Conservation (phyloP, 2,797 vertebrate genomes). For the Botia almorhae region DNA sequence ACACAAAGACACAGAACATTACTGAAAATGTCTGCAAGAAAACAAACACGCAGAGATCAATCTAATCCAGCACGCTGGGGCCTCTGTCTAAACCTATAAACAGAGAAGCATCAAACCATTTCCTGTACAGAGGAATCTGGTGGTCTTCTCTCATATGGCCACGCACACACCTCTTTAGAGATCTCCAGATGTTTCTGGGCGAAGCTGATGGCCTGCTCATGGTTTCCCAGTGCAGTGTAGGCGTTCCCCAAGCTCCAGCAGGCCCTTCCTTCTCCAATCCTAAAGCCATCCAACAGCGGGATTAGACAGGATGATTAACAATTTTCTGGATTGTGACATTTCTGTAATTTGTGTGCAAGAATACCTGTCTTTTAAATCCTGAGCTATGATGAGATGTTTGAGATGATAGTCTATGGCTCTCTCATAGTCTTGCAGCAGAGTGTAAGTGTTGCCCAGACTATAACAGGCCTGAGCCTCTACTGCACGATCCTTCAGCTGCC, state of each 20-base stretch:
- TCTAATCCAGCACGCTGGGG: not conserved
- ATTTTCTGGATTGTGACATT: too few relatives aligned
- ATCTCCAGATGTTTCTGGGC: constrained; percentile 96
- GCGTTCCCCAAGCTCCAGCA: constrained; percentile 98
- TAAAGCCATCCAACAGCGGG: constrained; percentile 68
- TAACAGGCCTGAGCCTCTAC: constrained; percentile 97
- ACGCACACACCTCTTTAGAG: constrained; percentile 87
- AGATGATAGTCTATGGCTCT: constrained; percentile 93
- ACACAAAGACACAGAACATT: constrained; percentile 32
- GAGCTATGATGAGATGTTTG: constrained; percentile 93
- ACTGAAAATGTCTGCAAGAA: constrained; percentile 8
- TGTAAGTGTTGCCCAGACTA: constrained; percentile 95
- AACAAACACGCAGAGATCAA: constrained; percentile 17
- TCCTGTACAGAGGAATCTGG: constrained; percentile 21
- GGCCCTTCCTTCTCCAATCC: constrained; percentile 94
- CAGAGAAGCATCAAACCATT: constrained; percentile 18
- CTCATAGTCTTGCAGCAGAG: constrained; percentile 92
- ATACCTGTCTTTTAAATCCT: constrained; percentile 89
- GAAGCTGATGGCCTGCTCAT: constrained; percentile 91
- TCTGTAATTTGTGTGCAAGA: not conserved
- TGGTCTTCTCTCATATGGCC: not conserved
- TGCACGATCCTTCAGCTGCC: constrained; percentile 89
- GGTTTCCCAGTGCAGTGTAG: constrained; percentile 93
- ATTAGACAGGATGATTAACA: not conserved
- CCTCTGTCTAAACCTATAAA: not conserved